Evolutionary conservation across 1,140 invertebrate genomes (phyloP).

Genomic region (Nasonia vitripennis): DNA sequence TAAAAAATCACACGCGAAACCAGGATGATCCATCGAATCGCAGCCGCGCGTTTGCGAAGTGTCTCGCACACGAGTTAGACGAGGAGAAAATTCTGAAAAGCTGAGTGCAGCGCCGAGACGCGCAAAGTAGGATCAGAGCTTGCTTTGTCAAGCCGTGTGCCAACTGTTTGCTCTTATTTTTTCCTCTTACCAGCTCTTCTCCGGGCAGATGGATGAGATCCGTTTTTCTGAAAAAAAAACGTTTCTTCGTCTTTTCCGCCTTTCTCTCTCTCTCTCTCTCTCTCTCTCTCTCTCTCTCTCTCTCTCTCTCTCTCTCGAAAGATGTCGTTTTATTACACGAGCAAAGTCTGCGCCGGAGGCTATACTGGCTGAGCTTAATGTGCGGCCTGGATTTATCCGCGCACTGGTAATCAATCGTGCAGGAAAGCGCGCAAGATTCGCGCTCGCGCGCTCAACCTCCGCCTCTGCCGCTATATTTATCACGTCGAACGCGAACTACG

Average conservation of each 20-base stretch:
- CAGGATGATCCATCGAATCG: background rate
- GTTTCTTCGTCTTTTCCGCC: constrained; percentile 56
- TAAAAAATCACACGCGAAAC: background rate
- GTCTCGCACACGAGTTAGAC: constrained; percentile 23
- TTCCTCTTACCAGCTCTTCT: background rate
- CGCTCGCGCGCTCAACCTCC: constrained; percentile 57
- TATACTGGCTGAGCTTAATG: constrained; percentile 61
- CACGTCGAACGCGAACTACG: constrained; percentile 62
- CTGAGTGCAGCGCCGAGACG: constrained; percentile 13
- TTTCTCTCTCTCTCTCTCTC: constrained; percentile 26
- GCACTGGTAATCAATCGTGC: constrained; percentile 68
- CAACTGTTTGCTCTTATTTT: constrained; percentile 8
- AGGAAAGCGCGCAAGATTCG: constrained; percentile 59
- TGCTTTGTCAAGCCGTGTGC: constrained; percentile 28
- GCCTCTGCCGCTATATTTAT: constrained; percentile 65
- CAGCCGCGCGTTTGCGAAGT: background rate
- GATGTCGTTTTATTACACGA: constrained; percentile 67
- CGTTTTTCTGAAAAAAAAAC: constrained; percentile 64
- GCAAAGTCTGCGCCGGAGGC: constrained; percentile 60
- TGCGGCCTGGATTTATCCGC: constrained; percentile 69
- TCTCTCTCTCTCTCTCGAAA: constrained; percentile 52
- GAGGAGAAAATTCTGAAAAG: background rate
- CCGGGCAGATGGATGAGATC: constrained; percentile 57
- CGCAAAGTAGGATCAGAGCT: constrained; percentile 15
- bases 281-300: background rate